Base-by-base conservation (phyloP, 2,113 vertebrate genomes). In the Brachionichthys hirsutus region DNA sequence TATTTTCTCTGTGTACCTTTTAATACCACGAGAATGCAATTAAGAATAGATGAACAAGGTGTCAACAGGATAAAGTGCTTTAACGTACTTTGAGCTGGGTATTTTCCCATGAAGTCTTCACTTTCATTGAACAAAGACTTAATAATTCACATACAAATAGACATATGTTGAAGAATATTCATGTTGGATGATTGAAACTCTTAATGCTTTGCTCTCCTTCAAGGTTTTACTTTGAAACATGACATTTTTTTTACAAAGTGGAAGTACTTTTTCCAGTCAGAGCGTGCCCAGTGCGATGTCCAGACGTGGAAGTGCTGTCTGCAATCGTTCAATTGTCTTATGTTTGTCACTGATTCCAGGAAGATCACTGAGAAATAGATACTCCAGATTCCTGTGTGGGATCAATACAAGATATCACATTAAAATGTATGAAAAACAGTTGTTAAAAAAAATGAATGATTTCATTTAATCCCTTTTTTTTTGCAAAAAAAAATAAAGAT, bases 321-420 rank as follows among this genome's bases (percentile, higher is more conserved):
- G 87, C 40, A 99, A 88, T 65, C 89, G n/a, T 3, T 77, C 74
- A 9, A 77, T 53, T 0, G 94, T 93, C 0, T 9, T 84, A 55
- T 93, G 87, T 78, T 87, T 94, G 75, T 98, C 78, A 77, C 34
- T 91, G 75, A 99, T 52, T 52, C 92, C 94, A 10, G 97, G 97
- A 40, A 99, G 94, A 71, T 99, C 96, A 16, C 93, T 92, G 88
- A 99, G 91, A 62, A 93, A 92, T 82, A 99, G 91, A 78, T 90
- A 89, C 71, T 94, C 86, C 80, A 99, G 91, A 44, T 94, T 97
- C 86, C 97, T 99, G 54, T 5, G 83, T 9, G 55, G 18, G 82
- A 83, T 15, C 54, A 41, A 82, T 15, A 44, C 13, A 41, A 24
- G 15, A 22, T 30, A 30, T 30, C 24, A 30, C 5, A 30, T 30